phyloP scores from a whole-genome alignment of 2,113 vertebrate species.

The Onychostoma macrolepis region DNA sequence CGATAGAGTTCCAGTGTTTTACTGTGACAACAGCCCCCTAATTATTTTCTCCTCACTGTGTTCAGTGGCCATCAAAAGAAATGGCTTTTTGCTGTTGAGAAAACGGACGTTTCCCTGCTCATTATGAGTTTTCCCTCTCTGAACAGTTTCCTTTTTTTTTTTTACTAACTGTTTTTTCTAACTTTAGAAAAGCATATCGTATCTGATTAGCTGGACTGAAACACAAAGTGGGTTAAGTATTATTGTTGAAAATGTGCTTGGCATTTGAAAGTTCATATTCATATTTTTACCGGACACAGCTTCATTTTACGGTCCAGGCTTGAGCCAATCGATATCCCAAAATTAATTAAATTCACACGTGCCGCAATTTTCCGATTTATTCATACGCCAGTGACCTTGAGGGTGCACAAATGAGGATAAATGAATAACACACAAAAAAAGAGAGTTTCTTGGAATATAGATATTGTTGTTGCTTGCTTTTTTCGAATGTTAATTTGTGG shows the following conservation, averaged over 20 bases:
- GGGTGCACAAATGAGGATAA: neutral
- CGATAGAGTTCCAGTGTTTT: conserved; percentile 56
- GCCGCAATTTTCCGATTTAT: neutral
- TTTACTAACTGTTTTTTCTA: neutral
- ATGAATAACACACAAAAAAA: conserved; percentile 7
- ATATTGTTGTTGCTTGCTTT: neutral
- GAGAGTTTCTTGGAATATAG: neutral
- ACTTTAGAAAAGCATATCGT: neutral
- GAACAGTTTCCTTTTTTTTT: neutral
- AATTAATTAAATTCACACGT: neutral
- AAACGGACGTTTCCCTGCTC: conserved; percentile 31
- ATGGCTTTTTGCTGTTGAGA: conserved; percentile 16
- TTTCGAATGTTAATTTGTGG: neutral
- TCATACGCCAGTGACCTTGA: neutral
- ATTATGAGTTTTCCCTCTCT: conserved; percentile 6
- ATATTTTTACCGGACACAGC: neutral
- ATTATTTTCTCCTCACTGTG: conserved; percentile 48
- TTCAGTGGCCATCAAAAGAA: conserved; percentile 37
- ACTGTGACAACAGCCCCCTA: conserved; percentile 48
- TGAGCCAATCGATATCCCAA: neutral
- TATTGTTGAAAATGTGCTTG: neutral
- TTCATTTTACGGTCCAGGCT: neutral
- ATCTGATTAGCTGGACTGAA: conserved; percentile 13
- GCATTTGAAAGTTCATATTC: neutral
- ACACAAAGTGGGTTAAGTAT: neutral